phyloP scores from a whole-genome alignment of 2,797 vertebrate species.

The Cyclopterus lumpus region DNA sequence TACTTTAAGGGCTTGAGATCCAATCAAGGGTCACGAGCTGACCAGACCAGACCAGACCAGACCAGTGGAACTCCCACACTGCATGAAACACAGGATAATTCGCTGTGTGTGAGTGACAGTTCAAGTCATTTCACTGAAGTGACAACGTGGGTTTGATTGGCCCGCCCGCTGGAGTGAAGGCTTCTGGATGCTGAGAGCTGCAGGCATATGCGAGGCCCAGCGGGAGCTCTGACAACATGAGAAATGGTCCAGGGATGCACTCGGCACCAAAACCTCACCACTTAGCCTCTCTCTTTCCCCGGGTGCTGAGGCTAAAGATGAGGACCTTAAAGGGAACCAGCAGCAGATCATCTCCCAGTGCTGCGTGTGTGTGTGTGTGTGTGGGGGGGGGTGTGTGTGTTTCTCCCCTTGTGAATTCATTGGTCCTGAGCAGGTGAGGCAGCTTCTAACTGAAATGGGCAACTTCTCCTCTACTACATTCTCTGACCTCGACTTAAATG shows the following conservation, averaged over 20 bases:
- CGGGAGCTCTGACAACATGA: slow-evolving; percentile 77
- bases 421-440: slow-evolving; percentile 31
- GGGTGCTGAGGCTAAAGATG: slow-evolving; percentile 60
- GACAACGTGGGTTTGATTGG: slow-evolving; percentile 80
- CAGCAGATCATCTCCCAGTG: slow-evolving; percentile 25
- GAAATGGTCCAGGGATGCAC: slow-evolving; percentile 70
- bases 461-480: slow-evolving; percentile 43
- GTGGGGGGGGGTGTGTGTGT: neutral
- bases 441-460: slow-evolving; percentile 51
- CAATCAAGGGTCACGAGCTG: too few relatives aligned
- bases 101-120: slow-evolving; percentile 76
- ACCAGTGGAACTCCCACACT: too few relatives aligned
- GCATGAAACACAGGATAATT: too few relatives aligned
- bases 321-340: slow-evolving; percentile 36
- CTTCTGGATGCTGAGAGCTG: slow-evolving; percentile 70
- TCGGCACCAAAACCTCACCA: slow-evolving; percentile 52
- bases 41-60: too few relatives aligned
- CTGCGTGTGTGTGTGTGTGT: slow-evolving; percentile 5
- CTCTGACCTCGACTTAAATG: slow-evolving; percentile 58
- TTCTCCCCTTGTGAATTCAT: slow-evolving; percentile 38
- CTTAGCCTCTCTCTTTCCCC: slow-evolving; percentile 63
- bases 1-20: neutral
- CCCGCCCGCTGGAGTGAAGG: slow-evolving; percentile 73
- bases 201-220: slow-evolving; percentile 76
- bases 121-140: slow-evolving; percentile 74